Evolutionary conservation across 2,888 invertebrate species (phyloP), one percentile per base, ranked within the genome.

Genomic region (Hirudinaria manillensis): DNA sequence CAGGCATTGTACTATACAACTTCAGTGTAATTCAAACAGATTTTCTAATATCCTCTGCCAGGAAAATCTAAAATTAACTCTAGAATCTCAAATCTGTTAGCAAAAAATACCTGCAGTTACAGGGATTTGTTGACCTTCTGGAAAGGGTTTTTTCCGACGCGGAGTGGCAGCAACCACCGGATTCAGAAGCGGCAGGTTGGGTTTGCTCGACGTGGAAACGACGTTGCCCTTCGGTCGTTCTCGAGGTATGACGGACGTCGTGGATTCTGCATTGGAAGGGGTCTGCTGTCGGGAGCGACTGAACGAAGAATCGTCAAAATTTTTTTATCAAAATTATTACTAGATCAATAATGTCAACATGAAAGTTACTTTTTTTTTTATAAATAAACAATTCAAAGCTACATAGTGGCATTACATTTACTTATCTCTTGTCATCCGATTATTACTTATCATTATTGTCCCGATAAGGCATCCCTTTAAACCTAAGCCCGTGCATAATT

Each of bases 211-310:
- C 0, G 67, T 74, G 68, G 77, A 51, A 38, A 75, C 72, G 53
- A 36, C 51, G 32, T 16, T 38, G 45, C 83, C 91, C 83, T 92
- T 92, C 16, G 93, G 93, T 80, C 93, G 87, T 83, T 92, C 92
- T 73, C 93, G 87, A 3, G 93, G 93, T 73, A 91, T 91, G 34
- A 93, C 92, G 79, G 91, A 91, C 2, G 93, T 93, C 76, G 85
- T 65, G 32, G 53, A 55, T 34, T 51, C 56, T 19, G 36, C 34
- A 34, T 45, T 45, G 10, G 38, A 27, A 27, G 32, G 65, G 36
- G 73, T 38, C 38, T 56, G 61, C 27, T 61, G 65, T 16, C 32
- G 32, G 6, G 34, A n/a, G n/a, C 34, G 34, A 32, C 68, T 68
- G 68, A 36, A 7, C 6, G 3, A 3, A 32, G 29, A 67, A 19